phyloP scores from a whole-genome alignment of 2,113 vertebrate species.

The Nycticorax nycticorax region DNA sequence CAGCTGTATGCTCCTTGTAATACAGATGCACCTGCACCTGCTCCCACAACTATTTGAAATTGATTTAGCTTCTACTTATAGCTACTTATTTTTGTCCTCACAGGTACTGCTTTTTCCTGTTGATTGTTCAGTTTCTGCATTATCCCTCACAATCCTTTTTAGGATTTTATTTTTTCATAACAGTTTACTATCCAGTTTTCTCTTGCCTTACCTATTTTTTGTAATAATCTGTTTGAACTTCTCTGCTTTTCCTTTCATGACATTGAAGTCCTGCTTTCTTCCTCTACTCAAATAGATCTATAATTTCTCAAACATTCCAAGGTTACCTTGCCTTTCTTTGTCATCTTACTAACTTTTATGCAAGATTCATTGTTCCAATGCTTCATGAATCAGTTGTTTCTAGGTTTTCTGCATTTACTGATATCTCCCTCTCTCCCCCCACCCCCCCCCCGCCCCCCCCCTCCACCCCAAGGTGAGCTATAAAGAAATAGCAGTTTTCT shows the following conservation, averaged over 20 bases:
- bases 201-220: background rate
- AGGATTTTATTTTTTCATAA: background rate
- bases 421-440: background rate
- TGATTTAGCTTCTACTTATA: background rate
- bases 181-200: background rate
- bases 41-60: background rate
- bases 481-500: background rate
- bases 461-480: background rate
- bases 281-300: background rate
- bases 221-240: background rate
- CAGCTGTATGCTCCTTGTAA: background rate
- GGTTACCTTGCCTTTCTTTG: background rate
- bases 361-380: background rate
- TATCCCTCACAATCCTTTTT: background rate
- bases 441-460: background rate
- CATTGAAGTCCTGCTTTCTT: background rate
- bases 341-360: background rate
- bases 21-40: rapidly evolving
- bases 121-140: background rate
- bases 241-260: background rate
- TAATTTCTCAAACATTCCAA: background rate
- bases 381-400: background rate
- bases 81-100: background rate
- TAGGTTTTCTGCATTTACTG: background rate
- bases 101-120: background rate